A percentile compares a stretch with the other conserved stretches of the same genome.
Evolutionary conservation across 2,113 vertebrate genomes (phyloP).

Genomic region (Malurus melanocephalus): DNA sequence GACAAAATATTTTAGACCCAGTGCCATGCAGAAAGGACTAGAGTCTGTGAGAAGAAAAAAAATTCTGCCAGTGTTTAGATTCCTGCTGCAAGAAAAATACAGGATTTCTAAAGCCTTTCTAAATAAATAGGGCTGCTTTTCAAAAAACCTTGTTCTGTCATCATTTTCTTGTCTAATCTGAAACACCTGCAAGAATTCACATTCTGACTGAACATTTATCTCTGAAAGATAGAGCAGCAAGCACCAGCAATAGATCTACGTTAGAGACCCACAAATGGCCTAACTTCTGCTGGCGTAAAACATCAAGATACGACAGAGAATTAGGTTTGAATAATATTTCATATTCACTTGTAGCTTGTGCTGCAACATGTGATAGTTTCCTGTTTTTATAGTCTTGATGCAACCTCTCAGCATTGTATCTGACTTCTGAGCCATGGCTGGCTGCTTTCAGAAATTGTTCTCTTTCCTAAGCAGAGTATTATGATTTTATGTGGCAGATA

Average conservation of each 20-base stretch:
- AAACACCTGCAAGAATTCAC: not conserved
- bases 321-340: not conserved
- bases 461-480: not conserved
- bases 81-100: not conserved
- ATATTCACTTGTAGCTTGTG: not conserved
- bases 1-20: not conserved
- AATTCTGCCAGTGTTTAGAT: not conserved
- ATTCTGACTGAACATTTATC: not conserved
- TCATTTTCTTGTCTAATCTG: not conserved
- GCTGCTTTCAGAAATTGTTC: conserved; percentile 9
- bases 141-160: not conserved
- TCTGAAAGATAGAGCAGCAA: not conserved
- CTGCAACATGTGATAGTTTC: not conserved
- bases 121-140: not conserved
- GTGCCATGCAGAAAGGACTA: not conserved
- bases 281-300: not conserved
- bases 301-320: not conserved
- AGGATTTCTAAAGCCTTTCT: not conserved
- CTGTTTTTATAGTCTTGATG: not conserved
- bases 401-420: not conserved
- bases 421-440: not conserved
- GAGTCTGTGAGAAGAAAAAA: not conserved
- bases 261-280: not conserved
- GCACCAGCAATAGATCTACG: not conserved
- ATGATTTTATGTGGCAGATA: not conserved